These are phyloP conservation scores for Emydoidea blandingii DNA, from an alignment of 2,797 vertebrate species.

Conservation along the genomic window DNA sequence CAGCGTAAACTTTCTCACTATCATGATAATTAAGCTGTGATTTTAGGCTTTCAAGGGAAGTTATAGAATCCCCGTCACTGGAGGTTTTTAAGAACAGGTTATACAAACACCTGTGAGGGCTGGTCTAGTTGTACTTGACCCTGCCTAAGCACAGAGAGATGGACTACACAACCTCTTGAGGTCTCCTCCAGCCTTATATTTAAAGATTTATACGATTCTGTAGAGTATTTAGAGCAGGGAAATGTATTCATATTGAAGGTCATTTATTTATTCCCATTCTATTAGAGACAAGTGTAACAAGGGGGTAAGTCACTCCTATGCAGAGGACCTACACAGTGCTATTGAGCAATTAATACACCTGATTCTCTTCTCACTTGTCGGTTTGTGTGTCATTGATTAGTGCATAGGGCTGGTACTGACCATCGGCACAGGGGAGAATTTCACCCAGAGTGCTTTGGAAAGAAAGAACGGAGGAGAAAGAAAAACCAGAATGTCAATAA, in stretches of 20 bases:
- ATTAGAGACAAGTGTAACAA: neutral
- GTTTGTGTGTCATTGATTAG: neutral
- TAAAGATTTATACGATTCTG: too few species aligned
- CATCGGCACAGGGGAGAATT: neutral
- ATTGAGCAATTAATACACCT: rapidly evolving
- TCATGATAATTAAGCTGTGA: too few species aligned
- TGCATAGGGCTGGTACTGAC: neutral
- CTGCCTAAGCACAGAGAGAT: too few species aligned
- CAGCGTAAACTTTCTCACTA: neutral
- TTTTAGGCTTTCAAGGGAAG: too few species aligned
- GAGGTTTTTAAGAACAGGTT: too few species aligned
- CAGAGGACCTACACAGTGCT: neutral
- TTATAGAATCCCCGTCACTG: too few species aligned
- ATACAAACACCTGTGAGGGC: too few species aligned
- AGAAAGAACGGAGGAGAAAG: neutral
- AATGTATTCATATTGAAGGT: too few species aligned
- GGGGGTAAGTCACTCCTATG: neutral
- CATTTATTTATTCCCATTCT: neutral
- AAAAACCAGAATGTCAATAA: rapidly evolving
- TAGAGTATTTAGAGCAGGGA: too few species aligned
- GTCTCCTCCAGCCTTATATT: too few species aligned
- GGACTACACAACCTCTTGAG: too few species aligned
- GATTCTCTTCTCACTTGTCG: neutral
- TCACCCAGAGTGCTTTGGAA: rapidly evolving
- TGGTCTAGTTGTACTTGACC: too few species aligned